phyloP scores from a whole-genome alignment of 2,113 vertebrate genomes.

The Trematocara stigmaticum region DNA sequence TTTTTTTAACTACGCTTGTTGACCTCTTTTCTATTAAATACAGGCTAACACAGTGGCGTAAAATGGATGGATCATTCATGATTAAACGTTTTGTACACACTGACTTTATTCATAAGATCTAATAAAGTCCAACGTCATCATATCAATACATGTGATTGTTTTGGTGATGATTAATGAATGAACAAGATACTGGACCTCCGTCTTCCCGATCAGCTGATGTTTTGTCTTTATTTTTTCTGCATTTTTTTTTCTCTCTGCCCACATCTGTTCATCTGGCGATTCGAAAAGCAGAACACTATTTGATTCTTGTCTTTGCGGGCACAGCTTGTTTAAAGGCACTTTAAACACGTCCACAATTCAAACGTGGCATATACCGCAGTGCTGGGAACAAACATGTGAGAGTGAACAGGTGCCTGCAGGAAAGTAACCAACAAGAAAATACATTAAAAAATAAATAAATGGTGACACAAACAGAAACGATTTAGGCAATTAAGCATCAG shows the following conservation, averaged over 20 bases:
- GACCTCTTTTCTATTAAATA: background rate
- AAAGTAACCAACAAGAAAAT: background rate
- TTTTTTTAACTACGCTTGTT: background rate
- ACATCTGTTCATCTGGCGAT: background rate
- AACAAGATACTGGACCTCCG: background rate
- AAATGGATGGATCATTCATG: background rate
- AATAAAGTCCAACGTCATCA: background rate
- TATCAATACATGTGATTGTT: background rate
- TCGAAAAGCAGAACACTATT: background rate
- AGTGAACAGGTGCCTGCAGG: background rate
- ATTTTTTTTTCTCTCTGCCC: background rate
- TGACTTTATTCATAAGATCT: background rate
- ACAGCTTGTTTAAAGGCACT: background rate
- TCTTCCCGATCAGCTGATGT: background rate
- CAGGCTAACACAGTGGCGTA: background rate
- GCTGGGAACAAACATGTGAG: background rate
- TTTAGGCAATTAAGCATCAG: background rate
- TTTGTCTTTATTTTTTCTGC: background rate
- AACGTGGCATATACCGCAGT: background rate
- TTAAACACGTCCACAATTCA: background rate
- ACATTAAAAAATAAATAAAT: background rate
- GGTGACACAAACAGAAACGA: background rate
- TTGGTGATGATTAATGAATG: background rate
- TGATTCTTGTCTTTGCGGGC: background rate
- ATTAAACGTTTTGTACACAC: background rate